Evolutionary conservation across 2,113 vertebrate species (phyloP).

Genomic region (Sciurus niger): DNA sequence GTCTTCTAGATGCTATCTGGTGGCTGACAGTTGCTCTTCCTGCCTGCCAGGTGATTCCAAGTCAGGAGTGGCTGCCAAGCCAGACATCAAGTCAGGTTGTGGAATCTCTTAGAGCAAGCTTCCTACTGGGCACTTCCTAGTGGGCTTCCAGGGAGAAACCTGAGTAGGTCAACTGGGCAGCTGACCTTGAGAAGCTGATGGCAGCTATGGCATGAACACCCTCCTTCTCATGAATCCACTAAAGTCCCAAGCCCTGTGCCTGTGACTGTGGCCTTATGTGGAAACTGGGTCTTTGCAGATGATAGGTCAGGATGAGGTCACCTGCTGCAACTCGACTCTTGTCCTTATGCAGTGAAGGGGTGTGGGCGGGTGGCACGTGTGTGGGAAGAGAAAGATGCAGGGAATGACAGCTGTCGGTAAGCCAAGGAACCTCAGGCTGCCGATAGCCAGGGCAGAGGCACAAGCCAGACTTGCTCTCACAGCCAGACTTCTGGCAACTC

Average conservation of each 20-base stretch:
- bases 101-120: not conserved
- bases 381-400: fast-evolving
- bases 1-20: not conserved
- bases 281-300: not conserved
- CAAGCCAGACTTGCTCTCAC: fast-evolving
- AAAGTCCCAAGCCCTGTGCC: no score
- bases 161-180: no score
- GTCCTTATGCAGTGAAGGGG: not conserved
- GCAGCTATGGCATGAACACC: fast-evolving
- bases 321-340: fast-evolving
- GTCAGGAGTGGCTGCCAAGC: no score
- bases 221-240: fast-evolving
- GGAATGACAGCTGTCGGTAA: fast-evolving
- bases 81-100: not conserved
- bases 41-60: not conserved
- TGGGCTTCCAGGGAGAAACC: not conserved
- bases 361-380: not conserved
- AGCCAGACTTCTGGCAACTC: fast-evolving
- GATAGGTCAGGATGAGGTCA: no score
- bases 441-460: not conserved
- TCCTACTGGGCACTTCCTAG: no score
- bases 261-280: not conserved
- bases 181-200: no score
- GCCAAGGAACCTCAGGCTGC: fast-evolving
- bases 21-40: not conserved